Evolutionary conservation across 2,888 invertebrate species (phyloP), one percentile per base, ranked within the genome.

Genomic region (Schizotus pectinicornis): DNA sequence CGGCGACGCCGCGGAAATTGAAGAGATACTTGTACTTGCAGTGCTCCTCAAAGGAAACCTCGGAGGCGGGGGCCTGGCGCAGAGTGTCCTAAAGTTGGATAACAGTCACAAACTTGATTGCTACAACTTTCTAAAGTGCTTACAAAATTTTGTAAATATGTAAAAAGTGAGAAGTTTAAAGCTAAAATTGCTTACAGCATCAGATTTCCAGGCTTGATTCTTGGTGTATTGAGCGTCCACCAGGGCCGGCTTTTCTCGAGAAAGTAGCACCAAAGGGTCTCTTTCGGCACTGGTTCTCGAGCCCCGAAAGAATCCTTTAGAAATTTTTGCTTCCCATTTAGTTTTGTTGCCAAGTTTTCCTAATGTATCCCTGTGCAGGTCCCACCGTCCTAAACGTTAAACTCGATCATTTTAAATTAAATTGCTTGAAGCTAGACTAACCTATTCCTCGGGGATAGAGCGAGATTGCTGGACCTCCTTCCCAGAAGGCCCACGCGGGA

Each of bases 401-500:
- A 22, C 5, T 5, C 5, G 5, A 22, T 22, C 5, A 22, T 22
- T 22, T 22, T 2, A 22, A 22, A 22, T 22, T 22, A 22, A 2
- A 22, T 22, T 22, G 22, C 8, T 35, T 13, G 38, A 35, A 31
- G 11, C 13, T 37, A 1, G 11, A 46, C 37, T 66, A 67, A 77
- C 80, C 80, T 62, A 98, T 87, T 12, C 98, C 98, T 50, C 87
- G 90, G 0, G 98, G 98, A 81, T 97, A 96, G 7, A 96, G 81
- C 34, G 90, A 87, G 67, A 98, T 97, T 0, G 98, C 97, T 8
- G 98, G 98, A 0, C 98, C 98, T 22, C 98, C 98, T 80, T 95
- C 95, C 96, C 97, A 96, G 79, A 98, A 98, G 36, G 95, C 90
- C 98, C 98, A 98, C 0, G 97, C 93, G 0, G 98, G 98, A 77